A percentile compares a stretch with the other conserved stretches of the same genome.
These are phyloP conservation scores for Crocuta crocuta DNA, from an alignment of 2,113 vertebrate species.

Conservation along the genomic window DNA sequence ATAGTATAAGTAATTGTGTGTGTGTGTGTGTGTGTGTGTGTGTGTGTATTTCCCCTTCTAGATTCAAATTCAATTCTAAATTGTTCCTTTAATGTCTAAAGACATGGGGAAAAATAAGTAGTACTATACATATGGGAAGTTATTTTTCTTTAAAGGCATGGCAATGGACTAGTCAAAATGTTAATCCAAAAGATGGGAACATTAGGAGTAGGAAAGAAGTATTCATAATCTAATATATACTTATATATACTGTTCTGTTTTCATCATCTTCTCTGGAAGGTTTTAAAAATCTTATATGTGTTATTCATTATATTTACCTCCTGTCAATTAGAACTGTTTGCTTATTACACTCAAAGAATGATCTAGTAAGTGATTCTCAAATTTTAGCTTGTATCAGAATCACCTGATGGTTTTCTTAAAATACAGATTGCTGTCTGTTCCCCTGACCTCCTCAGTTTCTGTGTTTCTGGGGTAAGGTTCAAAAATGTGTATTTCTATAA, in stretches of 20 bases:
- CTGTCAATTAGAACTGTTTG: neutral
- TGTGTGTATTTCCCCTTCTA: too few relatives aligned
- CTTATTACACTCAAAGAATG: neutral
- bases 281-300: neutral
- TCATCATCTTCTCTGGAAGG: neutral
- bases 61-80: neutral
- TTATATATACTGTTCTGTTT: neutral
- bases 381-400: neutral
- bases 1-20: neutral
- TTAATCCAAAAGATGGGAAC: neutral
- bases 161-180: neutral
- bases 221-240: neutral
- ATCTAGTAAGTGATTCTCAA: neutral
- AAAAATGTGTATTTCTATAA: neutral
- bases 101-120: neutral
- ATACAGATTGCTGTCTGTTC: neutral
- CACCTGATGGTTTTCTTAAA: neutral
- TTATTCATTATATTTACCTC: constrained; percentile 22
- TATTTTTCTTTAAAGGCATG: neutral
- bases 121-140: neutral
- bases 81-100: neutral
- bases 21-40: too few relatives aligned
- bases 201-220: neutral
- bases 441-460: neutral
- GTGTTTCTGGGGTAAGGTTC: neutral